Evolutionary conservation across 1,140 invertebrate species (phyloP), one percentile per base, ranked within the genome.

Genomic region (Hylyphantes graminicola): DNA sequence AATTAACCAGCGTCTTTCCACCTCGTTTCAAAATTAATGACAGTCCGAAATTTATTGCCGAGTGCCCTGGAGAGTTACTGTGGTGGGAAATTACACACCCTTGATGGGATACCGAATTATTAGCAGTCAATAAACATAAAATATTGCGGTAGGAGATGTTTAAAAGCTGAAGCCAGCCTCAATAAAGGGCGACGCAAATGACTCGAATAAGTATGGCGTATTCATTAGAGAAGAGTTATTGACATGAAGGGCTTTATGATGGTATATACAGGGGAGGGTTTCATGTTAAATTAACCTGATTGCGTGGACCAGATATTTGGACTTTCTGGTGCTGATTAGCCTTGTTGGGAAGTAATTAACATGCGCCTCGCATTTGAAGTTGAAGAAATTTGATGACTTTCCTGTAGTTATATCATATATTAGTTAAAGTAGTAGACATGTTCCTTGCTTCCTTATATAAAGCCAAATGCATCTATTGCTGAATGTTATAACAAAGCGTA

Each of bases 41-140:
- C 72, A 74, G 54, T 35, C 35, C 15, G 15, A 21, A 57, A 74
- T 53, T 74, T 74, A 74, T 57, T 74, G 72, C 72, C 17, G 57
- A 57, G 17, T 55, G 72, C 53, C 35, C 19, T 35, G n/a, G 54
- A 57, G 7, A 35, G 17, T 35, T 12, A 35, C 54, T 57, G 17
- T 57, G 17, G 72, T 50, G n/a, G n/a, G 50, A 78, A 78, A 78
- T 67, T 78, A 19, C 48, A 78, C 17, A 54, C 4, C 76, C 51
- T 55, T 67, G 76, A 78, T 67, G 53, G 50, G 61, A 21, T 21
- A 35, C 63, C 61, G 67, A 78, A 78, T 78, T 78, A 78, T 78
- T 65, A 78, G 65, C 67, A 78, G 63, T 78, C 76, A 55, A 78
- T 78, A 78, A 78, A 78, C 61, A 54, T 78, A 78, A 78, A 78